These are phyloP conservation scores for Atta texana DNA, from an alignment of 1,140 invertebrate species.

Conservation along the genomic window DNA sequence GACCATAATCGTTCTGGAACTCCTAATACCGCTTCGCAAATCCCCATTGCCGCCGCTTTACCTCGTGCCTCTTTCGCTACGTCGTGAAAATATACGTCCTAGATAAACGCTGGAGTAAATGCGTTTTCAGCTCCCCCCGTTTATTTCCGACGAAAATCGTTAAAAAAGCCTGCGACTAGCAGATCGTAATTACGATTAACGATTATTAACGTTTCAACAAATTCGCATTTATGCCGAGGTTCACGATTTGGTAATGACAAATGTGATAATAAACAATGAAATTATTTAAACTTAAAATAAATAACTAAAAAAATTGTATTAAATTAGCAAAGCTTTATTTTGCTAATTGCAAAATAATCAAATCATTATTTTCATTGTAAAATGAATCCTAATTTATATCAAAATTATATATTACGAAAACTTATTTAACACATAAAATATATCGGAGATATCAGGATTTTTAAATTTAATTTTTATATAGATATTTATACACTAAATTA, in stretches of 20 bases:
- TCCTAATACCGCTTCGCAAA: slow-evolving; percentile 67
- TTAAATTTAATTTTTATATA: not conserved
- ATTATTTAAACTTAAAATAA: not conserved
- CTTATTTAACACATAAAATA: not conserved
- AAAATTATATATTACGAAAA: not conserved
- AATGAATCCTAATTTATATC: not conserved
- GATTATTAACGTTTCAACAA: slow-evolving; percentile 55
- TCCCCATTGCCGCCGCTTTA: slow-evolving; percentile 61
- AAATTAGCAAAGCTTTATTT: not conserved
- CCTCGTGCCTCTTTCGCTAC: slow-evolving; percentile 52
- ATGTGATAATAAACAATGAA: slow-evolving; percentile 16
- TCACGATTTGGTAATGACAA: slow-evolving; percentile 9
- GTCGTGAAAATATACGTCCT: slow-evolving; percentile 61
- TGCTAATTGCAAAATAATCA: not conserved
- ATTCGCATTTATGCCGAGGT: slow-evolving; percentile 43
- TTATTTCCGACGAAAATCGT: slow-evolving; percentile 52
- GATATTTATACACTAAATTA: not conserved
- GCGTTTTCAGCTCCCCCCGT: slow-evolving; percentile 53
- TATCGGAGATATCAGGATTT: not conserved
- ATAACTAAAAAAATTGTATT: slow-evolving; percentile 1
- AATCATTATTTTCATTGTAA: not conserved
- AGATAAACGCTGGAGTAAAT: slow-evolving; percentile 65
- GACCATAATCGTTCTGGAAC: slow-evolving; percentile 63
- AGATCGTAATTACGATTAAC: slow-evolving; percentile 59
- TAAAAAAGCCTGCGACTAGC: slow-evolving; percentile 56